phyloP scores from a whole-genome alignment of 30 jellyfish, hydroid and myxozoan genomes.

The Pseudorhiza aurosa region DNA sequence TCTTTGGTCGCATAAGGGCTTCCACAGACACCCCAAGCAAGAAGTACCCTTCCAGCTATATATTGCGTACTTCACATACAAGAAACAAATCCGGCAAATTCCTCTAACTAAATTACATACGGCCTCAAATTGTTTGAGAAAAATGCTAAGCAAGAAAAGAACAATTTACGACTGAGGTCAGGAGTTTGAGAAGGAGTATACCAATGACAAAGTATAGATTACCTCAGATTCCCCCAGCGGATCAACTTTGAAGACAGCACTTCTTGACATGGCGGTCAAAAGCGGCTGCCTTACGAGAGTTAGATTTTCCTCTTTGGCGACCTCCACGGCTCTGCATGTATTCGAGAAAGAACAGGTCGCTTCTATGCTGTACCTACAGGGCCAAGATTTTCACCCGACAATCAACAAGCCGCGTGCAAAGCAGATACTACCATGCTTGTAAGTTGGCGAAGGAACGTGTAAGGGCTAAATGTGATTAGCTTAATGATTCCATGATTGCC shows the following conservation, averaged over 20 bases:
- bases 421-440: neutral
- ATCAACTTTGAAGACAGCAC: slow-evolving; percentile 37
- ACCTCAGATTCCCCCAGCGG: slow-evolving; percentile 27
- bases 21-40: too few species aligned
- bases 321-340: slow-evolving; percentile 47
- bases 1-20: too few species aligned
- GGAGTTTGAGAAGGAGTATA: too few species aligned
- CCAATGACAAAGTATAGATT: neutral
- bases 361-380: neutral
- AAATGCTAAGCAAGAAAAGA: too few species aligned
- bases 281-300: slow-evolving; percentile 32
- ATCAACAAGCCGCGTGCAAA: neutral
- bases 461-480: slow-evolving; percentile 36
- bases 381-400: neutral
- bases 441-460: slow-evolving; percentile 10
- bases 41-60: too few species aligned
- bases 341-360: slow-evolving; percentile 18
- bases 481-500: slow-evolving; percentile 38
- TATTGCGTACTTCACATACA: too few species aligned
- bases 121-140: too few species aligned
- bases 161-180: too few species aligned
- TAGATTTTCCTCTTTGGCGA: slow-evolving; percentile 28
- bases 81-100: too few species aligned
- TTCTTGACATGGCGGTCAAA: slow-evolving; percentile 50
- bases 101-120: too few species aligned